These are phyloP conservation scores for Psittacula derbiana DNA, from an alignment of 2,797 vertebrate genomes.

Conservation along the genomic window DNA sequence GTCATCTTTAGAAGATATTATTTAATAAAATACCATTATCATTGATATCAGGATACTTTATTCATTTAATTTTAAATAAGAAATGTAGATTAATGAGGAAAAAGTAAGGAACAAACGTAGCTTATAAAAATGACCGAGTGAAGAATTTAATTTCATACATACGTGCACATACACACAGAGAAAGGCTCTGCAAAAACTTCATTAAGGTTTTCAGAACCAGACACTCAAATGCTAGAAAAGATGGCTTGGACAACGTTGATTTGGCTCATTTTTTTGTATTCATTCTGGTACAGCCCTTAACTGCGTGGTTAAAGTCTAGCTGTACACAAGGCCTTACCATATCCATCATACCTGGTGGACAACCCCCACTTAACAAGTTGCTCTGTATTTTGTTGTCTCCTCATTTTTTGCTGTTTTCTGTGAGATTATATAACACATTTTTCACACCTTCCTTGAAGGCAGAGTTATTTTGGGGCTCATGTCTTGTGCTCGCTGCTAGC, in stretches of 20 bases:
- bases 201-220: neutral
- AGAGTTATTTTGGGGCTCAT: neutral
- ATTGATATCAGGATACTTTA: neutral
- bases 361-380: neutral
- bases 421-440: neutral
- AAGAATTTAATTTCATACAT: constrained; percentile 7
- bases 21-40: neutral
- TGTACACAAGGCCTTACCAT: neutral
- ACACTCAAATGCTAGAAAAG: neutral
- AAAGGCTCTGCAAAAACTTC: neutral
- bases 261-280: neutral
- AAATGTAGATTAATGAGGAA: neutral
- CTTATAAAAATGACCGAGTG: neutral
- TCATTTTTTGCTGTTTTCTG: neutral
- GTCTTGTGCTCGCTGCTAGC: neutral
- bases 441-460: neutral
- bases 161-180: neutral
- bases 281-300: neutral
- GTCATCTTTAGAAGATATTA: neutral
- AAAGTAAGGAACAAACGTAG: neutral
- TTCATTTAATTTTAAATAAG: constrained; percentile 26
- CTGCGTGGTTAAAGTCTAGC: neutral
- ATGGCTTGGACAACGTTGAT: neutral
- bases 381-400: neutral
- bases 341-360: neutral